Evolutionary conservation across 2,113 vertebrate species (phyloP).

Genomic region (Ameiurus melas): DNA sequence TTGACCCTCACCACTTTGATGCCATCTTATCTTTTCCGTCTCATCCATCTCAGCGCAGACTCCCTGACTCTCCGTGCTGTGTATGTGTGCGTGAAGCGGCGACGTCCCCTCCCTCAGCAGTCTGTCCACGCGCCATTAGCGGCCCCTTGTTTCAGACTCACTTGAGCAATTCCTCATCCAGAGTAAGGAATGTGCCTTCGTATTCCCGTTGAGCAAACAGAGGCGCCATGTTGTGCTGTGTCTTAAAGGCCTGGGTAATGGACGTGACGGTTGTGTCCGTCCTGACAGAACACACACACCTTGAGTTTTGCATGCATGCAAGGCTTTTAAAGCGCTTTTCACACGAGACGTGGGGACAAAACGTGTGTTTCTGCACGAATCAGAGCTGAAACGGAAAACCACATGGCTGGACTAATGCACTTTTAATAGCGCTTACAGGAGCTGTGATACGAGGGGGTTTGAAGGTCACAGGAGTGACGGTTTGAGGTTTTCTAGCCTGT

Average conservation of each 20-base stretch:
- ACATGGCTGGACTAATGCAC: constrained; percentile 6
- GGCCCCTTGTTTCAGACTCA: constrained; percentile 51
- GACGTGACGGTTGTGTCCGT: constrained; percentile 28
- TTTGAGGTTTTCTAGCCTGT: background rate
- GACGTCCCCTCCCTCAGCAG: constrained; percentile 32
- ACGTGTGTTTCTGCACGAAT: constrained; percentile 26
- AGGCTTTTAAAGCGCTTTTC: constrained; percentile 13
- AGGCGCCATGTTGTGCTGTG: constrained; percentile 40
- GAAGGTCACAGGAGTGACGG: constrained; percentile 14
- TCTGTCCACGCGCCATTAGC: constrained; percentile 49
- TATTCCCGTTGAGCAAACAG: constrained; percentile 48
- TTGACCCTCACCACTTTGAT: constrained; percentile 15
- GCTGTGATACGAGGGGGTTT: constrained; percentile 13
- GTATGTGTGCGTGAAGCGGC: constrained; percentile 25
- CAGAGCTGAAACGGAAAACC: background rate
- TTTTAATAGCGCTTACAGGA: constrained; percentile 14
- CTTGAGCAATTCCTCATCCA: constrained; percentile 47
- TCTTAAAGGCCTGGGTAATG: constrained; percentile 19
- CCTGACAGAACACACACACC: constrained; percentile 44
- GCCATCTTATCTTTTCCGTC: constrained; percentile 16
- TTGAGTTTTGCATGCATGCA: constrained; percentile 34
- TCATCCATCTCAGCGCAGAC: constrained; percentile 17
- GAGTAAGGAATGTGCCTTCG: constrained; percentile 52
- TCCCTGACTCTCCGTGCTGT: background rate
- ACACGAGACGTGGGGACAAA: constrained; percentile 34